Evolutionary conservation across 2,888 invertebrate genomes (phyloP), one percentile per base, ranked within the genome.

Genomic region (Cephonodes hylas): DNA sequence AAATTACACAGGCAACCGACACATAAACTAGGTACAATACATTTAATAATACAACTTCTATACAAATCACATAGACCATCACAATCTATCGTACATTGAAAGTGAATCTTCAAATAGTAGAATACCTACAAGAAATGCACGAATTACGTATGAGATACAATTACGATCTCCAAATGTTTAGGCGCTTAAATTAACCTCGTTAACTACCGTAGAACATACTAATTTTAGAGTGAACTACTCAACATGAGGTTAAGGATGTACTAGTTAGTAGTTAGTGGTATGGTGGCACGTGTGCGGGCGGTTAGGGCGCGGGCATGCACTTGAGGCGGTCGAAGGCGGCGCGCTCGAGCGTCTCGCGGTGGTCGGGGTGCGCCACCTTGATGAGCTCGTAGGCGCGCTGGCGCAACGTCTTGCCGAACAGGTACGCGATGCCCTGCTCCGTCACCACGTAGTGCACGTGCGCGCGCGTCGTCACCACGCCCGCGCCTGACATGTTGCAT

Each of bases 381-480:
- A 99, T 98, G 3, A 99, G 93, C 64, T 95, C 98, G 85, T 98
- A 95, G 2, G 98, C 98, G 60, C 99, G 93, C 84, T 99, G 98
- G 1, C 98, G 93, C 59, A 98, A 93, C 15, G 95, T 96, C 87
- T 97, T 97, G 44, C 99, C 99, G 85, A 98, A 98, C 57, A 99
- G 90, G 63, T 95, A 93, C 0, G 98, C 98, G 70, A 98, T 96
- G 15, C 99, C 99, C 70, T 96, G 94, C 83, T 99, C 99, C 0
- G 99, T 99, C 0, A 98, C 98, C 2, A 99, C 94, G 84, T 98
- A 99, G 83, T 98, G 97, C 0, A 97, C 97, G 84, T 99, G 98
- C 0, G 97, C 98, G 67, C 98, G 94, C 0, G 96, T 95, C 0
- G 98, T 97, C 15, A 98, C 98, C 3, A 99, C 97, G n/a, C 98